A percentile compares a stretch with the other conserved stretches of the same genome.
These are phyloP conservation scores for Thalassaphorura encarpata DNA, from an alignment of 1,140 invertebrate genomes.

Conservation along the genomic window DNA sequence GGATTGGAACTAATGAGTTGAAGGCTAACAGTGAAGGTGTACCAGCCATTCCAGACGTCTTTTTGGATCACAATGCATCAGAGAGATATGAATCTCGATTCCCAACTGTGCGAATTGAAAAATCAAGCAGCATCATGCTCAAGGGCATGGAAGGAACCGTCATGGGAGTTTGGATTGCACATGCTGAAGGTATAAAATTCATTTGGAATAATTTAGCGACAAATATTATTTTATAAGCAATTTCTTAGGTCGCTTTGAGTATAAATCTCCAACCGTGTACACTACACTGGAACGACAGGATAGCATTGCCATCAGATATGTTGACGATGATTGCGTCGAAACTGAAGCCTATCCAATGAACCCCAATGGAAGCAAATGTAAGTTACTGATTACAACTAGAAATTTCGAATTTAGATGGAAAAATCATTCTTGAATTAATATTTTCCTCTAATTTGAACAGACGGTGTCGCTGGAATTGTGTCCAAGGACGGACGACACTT, in stretches of 20 bases:
- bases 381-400: slow-evolving; percentile 25
- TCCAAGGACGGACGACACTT: slow-evolving; percentile 83
- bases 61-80: slow-evolving; percentile 75
- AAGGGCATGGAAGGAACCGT: slow-evolving; percentile 69
- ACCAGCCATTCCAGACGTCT: slow-evolving; percentile 48
- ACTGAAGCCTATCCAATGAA: slow-evolving; percentile 83
- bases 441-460: slow-evolving; percentile 38
- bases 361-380: slow-evolving; percentile 76
- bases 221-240: slow-evolving; percentile 15
- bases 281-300: slow-evolving; percentile 47
- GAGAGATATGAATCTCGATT: slow-evolving; percentile 87
- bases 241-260: slow-evolving; percentile 47
- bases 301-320: slow-evolving; percentile 67
- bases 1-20: slow-evolving; percentile 46
- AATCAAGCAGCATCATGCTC: slow-evolving; percentile 72
- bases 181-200: slow-evolving; percentile 71
- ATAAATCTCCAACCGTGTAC: slow-evolving; percentile 43
- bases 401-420: background rate
- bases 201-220: background rate
- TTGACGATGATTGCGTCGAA: slow-evolving; percentile 62
- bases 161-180: slow-evolving; percentile 92
- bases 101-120: slow-evolving; percentile 65
- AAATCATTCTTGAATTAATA: slow-evolving; percentile 1
- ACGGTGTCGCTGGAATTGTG: slow-evolving; percentile 76
- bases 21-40: slow-evolving; percentile 35